Percentiles rank a stretch among this genome's conserved stretches.
Evolutionary conservation across 2,888 invertebrate species (phyloP).

Genomic region (Cheilosia scutellata): DNA sequence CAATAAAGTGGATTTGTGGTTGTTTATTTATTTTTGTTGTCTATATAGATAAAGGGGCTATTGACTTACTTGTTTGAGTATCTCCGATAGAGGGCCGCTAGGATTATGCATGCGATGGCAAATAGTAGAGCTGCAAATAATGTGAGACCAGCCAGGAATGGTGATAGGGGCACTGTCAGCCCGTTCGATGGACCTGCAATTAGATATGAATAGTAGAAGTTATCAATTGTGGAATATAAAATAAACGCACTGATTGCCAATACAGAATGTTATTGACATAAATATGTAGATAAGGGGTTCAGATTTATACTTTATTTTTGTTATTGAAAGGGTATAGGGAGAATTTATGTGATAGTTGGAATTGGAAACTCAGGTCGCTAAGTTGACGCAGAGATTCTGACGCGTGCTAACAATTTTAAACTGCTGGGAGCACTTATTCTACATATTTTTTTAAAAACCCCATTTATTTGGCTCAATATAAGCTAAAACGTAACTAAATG

Average conservation of each 20-base stretch:
- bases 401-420: too few relatives aligned
- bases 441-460: too few relatives aligned
- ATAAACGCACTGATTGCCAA: background rate
- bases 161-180: constrained; percentile 88
- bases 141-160: constrained; percentile 90
- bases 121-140: constrained; percentile 91
- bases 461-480: too few relatives aligned
- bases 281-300: too few relatives aligned
- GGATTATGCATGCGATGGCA: constrained; percentile 90
- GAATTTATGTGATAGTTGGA: too few relatives aligned
- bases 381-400: too few relatives aligned
- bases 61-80: constrained; percentile 85
- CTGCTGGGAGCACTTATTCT: too few relatives aligned
- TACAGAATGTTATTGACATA: too few relatives aligned
- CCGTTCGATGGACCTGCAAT: constrained; percentile 87
- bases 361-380: too few relatives aligned
- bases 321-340: too few relatives aligned
- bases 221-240: background rate
- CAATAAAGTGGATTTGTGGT: constrained; percentile 72
- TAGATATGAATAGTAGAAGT: constrained; percentile 38
- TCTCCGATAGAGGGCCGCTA: constrained; percentile 89
- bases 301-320: too few relatives aligned
- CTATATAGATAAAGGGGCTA: background rate
- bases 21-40: constrained; percentile 55
- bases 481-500: too few relatives aligned